Evolutionary conservation across 2,113 vertebrate species (phyloP), one percentile per base, ranked within the genome.

Genomic region (Lycocorax pyrrhopterus): DNA sequence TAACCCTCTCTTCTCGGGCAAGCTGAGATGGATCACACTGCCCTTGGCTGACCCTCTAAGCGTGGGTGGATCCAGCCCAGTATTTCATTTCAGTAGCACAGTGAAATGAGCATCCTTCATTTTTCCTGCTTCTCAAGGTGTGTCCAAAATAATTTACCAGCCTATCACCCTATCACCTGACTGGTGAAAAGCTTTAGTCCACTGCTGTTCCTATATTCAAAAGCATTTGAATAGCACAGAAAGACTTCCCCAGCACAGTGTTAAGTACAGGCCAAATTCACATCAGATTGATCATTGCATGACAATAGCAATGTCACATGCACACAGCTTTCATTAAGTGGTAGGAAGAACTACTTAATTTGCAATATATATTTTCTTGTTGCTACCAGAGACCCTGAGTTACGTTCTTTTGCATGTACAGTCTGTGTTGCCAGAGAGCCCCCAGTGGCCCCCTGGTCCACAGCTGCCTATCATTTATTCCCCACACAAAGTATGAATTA

Each of bases 391-490:
- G 29, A 75, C 16, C 30, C 51, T 0, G 12, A 94, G 47, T 87
- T 62, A 81, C 6, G 4, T 93, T 95, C 83, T 37, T 87, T 88
- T 86, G 59, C 60, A 84, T 86, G 75, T 39, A 33, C 30, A 58
- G 77, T 59, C 87, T 89, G 35, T 79, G 71, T 85, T 89, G 49
- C 76, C 81, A 88, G 43, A 87, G 41, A 91, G 32, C n/a, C 80
- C 30, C 39, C 76, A 75, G 35, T 0, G 35, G 71, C 58, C 84
- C 55, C 85, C 25, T 27, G 59, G 67, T 63, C 66, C 55, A 68
- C 80, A 96, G 87, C 87, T 97, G 94, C 73, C 87, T 93, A 67
- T 85, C 93, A 47, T 96, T 97, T 96, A 95, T 87, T 85, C 93
- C 72, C 12, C 80, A 44, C 67, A 73, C 93, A 85, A 84, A 96